Conservation (phyloP, 2,888 invertebrate species). For the Thymelicus lineola region DNA sequence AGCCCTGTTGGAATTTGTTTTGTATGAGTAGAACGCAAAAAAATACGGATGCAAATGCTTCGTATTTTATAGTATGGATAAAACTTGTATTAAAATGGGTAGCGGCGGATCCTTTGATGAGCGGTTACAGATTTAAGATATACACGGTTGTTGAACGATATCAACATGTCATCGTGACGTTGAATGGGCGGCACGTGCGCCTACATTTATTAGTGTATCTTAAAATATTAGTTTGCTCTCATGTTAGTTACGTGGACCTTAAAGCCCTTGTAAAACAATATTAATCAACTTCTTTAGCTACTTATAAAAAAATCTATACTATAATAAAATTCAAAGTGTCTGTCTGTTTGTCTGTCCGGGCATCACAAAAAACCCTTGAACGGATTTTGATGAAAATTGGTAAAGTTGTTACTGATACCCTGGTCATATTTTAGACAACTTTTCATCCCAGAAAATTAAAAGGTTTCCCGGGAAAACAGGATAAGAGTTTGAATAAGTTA, state of each 20-base stretch:
- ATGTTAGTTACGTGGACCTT: too few species aligned
- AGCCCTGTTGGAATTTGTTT: slow-evolving; percentile 27
- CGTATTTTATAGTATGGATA: slow-evolving; percentile 6
- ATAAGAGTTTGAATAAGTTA: too few species aligned
- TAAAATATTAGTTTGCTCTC: too few species aligned
- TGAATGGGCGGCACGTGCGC: slow-evolving; percentile 10
- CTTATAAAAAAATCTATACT: too few species aligned
- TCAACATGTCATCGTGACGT: slow-evolving; percentile 8
- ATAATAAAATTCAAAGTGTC: too few species aligned
- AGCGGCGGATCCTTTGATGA: slow-evolving; percentile 13
- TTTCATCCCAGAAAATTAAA: too few species aligned
- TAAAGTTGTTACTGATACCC: too few species aligned
- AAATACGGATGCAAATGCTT: slow-evolving; percentile 4
- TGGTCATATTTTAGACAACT: too few species aligned
- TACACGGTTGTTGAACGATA: slow-evolving; percentile 11
- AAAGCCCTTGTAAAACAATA: not conserved
- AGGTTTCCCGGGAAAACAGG: too few species aligned
- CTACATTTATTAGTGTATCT: slow-evolving; percentile 1
- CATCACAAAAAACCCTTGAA: too few species aligned
- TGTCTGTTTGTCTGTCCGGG: too few species aligned
- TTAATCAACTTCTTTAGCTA: not conserved
- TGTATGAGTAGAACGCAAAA: slow-evolving; percentile 12
- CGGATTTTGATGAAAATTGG: too few species aligned
- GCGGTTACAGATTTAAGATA: slow-evolving; percentile 23
- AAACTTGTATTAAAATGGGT: slow-evolving; percentile 17